Conservation (phyloP, 2,888 invertebrate species). For the Melinaea menophilus region DNA sequence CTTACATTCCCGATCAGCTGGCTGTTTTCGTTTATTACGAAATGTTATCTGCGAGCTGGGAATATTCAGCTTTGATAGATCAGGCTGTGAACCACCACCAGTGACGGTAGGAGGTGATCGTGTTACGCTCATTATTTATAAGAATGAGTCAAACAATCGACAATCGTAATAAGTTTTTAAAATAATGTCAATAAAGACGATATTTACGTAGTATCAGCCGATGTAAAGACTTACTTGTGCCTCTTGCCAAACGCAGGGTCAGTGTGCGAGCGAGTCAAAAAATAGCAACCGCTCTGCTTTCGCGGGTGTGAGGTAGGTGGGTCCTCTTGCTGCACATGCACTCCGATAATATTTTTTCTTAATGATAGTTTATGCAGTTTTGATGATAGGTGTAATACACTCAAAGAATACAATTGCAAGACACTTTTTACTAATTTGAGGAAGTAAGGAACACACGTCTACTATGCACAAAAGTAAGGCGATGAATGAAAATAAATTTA, state of each 20-base stretch:
- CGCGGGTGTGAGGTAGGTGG: slow-evolving; percentile 18
- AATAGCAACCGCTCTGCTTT: slow-evolving; percentile 17
- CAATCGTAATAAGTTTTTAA: slow-evolving; percentile 6
- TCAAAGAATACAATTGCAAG: neutral
- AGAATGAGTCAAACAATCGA: neutral
- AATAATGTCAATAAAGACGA: neutral
- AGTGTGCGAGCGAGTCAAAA: slow-evolving; percentile 22
- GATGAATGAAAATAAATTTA: slow-evolving; percentile 6
- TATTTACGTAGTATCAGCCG: neutral
- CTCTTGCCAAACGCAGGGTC: slow-evolving; percentile 14
- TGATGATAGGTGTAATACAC: slow-evolving; percentile 5
- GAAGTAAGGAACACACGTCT: no score
- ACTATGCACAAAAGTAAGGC: no score
- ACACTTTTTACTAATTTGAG: no score
- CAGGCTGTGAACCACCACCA: slow-evolving; percentile 23
- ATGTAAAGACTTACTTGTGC: slow-evolving; percentile 15
- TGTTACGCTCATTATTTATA: slow-evolving; percentile 15
- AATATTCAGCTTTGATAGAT: slow-evolving; percentile 16
- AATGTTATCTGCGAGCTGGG: slow-evolving; percentile 16
- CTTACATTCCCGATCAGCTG: slow-evolving; percentile 13
- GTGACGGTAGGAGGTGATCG: slow-evolving; percentile 13
- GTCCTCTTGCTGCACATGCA: slow-evolving; percentile 6
- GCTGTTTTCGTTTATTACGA: slow-evolving; percentile 20
- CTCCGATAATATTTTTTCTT: slow-evolving; percentile 8
- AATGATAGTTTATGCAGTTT: slow-evolving; percentile 6